phyloP scores from a whole-genome alignment of 1,140 invertebrate species.

The Drosophila nasuta region DNA sequence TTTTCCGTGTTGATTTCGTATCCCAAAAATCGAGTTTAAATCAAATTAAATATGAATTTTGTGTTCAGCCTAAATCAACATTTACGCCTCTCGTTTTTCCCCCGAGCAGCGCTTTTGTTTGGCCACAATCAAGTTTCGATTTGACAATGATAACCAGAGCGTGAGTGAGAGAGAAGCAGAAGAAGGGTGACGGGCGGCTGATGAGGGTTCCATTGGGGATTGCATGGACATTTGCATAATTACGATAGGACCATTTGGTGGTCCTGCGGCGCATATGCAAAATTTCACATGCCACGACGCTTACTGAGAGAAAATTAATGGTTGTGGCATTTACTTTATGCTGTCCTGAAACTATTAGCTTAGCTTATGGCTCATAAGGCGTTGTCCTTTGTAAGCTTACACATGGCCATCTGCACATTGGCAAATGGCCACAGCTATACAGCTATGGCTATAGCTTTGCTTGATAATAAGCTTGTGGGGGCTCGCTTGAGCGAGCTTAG shows the following conservation, averaged over 20 bases:
- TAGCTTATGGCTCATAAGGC: conserved; percentile 56
- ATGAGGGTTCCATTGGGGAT: conserved; percentile 53
- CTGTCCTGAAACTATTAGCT: conserved; percentile 53
- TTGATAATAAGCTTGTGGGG: conserved; percentile 42
- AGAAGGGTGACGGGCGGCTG: conserved; percentile 3
- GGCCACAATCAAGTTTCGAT: conserved; percentile 53
- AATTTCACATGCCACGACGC: conserved; percentile 41
- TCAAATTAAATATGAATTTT: conserved; percentile 67
- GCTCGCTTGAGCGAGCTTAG: conserved; percentile 7
- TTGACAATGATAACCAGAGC: conserved; percentile 63
- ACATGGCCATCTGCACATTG: conserved; percentile 51
- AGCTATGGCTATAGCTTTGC: neutral
- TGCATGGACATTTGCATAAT: conserved; percentile 71
- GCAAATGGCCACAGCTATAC: conserved; percentile 17
- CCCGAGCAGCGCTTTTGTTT: neutral
- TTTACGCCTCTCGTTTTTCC: conserved; percentile 32
- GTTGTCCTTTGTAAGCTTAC: conserved; percentile 50
- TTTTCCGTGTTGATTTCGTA: conserved; percentile 20
- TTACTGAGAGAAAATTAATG: conserved; percentile 52
- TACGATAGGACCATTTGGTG: conserved; percentile 36
- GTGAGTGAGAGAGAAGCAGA: neutral
- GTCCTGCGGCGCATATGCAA: conserved; percentile 46
- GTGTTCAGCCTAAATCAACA: conserved; percentile 58
- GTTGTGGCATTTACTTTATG: conserved; percentile 54
- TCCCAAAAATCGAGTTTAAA: conserved; percentile 34